Evolutionary conservation across 1,140 invertebrate species (phyloP), one percentile per base, ranked within the genome.

Genomic region (Macrotrachela quadricornifera): DNA sequence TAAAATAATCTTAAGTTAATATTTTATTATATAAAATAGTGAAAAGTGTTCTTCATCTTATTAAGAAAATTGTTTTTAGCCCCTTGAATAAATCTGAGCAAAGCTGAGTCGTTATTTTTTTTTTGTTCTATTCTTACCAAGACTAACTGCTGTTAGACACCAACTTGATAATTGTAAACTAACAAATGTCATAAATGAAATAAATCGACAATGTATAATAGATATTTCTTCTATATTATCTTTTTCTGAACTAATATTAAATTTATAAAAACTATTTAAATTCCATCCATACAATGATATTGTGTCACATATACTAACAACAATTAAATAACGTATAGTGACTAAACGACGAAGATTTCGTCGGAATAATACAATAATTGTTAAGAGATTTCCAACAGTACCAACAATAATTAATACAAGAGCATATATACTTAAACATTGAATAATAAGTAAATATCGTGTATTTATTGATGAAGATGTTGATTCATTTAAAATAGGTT

Each of bases 211-310:
- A 21, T 30, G 46, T 17, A 53, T 14, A 36, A 53, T 10, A 18
- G 51, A 53, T 15, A 53, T 21, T 16, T 53, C 51, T 47, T 53
- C 51, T 36, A 53, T 15, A 16, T 53, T 44, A 41, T 46, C 39
- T 16, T 47, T 46, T 21, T 53, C 6, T 3, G 51, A 44, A 38
- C 45, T 53, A 10, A 53, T 10, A 39, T 53, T 47, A 16, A 46
- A 53, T 42, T 53, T 53, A 37, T 36, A 53, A 48, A 53, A 53
- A 37, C 44, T 41, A 18, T 53, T 53, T 21, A 53, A 53, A 53
- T 53, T 53, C 51, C 51, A 53, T 18, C 46, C 44, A 16, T 53
- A 53, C 6, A 53, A 16, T 13, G 46, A 44, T 6, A 53, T 1
- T 13, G 46, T 46, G 16, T 53, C 51, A 30, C 21, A 30, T 30